A percentile compares a stretch with the other conserved stretches of the same genome.
Evolutionary conservation across 1,140 invertebrate species (phyloP).

Genomic region (Dendroctonus valens): DNA sequence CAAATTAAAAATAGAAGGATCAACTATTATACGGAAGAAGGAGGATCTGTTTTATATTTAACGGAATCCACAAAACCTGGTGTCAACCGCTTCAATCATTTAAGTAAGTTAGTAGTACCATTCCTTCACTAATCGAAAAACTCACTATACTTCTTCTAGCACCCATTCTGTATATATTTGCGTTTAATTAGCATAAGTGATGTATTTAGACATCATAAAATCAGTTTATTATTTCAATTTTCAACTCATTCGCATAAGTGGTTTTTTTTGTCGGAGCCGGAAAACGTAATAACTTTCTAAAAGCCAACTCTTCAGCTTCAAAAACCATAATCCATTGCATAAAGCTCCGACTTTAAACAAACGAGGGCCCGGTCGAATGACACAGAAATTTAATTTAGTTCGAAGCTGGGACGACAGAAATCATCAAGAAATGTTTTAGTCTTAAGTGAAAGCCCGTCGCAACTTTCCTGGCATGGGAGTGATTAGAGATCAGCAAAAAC

Average conservation of each 20-base stretch:
- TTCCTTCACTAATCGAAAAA: too few relatives aligned
- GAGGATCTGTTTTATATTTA: too few relatives aligned
- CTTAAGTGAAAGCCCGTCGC: conserved; percentile 1
- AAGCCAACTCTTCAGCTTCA: conserved; percentile 1
- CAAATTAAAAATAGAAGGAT: too few relatives aligned
- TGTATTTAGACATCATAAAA: too few relatives aligned
- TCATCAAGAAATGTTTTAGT: conserved; percentile 15
- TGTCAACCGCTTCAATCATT: too few relatives aligned
- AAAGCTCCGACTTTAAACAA: conserved; percentile 6
- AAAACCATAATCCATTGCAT: not conserved
- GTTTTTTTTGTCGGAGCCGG: not conserved
- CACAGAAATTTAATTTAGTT: conserved; percentile 19
- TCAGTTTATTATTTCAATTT: too few relatives aligned
- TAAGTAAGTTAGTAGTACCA: too few relatives aligned
- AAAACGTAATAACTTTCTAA: conserved; percentile 2
- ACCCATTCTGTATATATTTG: too few relatives aligned
- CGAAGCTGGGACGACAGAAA: conserved; percentile 11
- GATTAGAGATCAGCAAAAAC: conserved; percentile 15
- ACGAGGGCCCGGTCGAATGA: conserved; percentile 5
- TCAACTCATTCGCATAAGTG: not conserved
- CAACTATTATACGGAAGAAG: too few relatives aligned
- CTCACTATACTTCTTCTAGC: too few relatives aligned
- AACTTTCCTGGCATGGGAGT: conserved; percentile 7
- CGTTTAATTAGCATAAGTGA: too few relatives aligned
- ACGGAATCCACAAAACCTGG: too few relatives aligned